Conservation (phyloP, 2,797 vertebrate species). For the Pyrocephalus nanus region DNA sequence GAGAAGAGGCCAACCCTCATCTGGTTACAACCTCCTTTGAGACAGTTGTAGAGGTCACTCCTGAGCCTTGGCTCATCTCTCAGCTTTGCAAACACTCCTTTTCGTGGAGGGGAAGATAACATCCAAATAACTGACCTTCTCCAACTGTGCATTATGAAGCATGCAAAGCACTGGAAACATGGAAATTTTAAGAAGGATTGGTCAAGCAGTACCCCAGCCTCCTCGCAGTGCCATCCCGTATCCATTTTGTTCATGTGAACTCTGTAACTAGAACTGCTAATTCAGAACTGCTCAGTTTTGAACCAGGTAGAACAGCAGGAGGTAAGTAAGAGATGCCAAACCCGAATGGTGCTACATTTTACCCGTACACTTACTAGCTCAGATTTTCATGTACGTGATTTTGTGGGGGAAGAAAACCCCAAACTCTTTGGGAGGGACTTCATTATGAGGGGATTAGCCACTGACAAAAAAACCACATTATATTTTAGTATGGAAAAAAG, state of each 20-base stretch:
- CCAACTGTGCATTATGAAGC: fast-evolving
- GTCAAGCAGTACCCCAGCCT: not conserved
- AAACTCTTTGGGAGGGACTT: not conserved
- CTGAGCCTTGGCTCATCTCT: not conserved
- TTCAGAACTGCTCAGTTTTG: not conserved
- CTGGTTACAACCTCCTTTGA: not conserved
- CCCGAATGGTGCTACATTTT: not conserved
- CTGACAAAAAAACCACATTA: not conserved
- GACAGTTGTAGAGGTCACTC: not conserved
- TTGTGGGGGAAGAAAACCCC: fast-evolving
- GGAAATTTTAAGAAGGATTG: not conserved
- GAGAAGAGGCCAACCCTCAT: not conserved
- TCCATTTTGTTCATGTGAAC: not conserved
- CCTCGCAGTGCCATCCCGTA: fast-evolving
- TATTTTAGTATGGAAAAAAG: not conserved
- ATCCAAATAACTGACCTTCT: not conserved
- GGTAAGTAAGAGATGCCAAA: not conserved
- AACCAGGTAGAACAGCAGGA: not conserved
- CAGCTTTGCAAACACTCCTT: not conserved
- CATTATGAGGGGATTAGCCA: not conserved
- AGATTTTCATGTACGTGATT: not conserved
- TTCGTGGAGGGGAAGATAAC: not conserved
- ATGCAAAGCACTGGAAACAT: not conserved
- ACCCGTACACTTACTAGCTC: not conserved
- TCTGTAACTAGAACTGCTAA: not conserved